Percentiles rank a stretch among this genome's conserved stretches.
phyloP scores from a whole-genome alignment of 2,888 invertebrate species.

The Noctua comes region DNA sequence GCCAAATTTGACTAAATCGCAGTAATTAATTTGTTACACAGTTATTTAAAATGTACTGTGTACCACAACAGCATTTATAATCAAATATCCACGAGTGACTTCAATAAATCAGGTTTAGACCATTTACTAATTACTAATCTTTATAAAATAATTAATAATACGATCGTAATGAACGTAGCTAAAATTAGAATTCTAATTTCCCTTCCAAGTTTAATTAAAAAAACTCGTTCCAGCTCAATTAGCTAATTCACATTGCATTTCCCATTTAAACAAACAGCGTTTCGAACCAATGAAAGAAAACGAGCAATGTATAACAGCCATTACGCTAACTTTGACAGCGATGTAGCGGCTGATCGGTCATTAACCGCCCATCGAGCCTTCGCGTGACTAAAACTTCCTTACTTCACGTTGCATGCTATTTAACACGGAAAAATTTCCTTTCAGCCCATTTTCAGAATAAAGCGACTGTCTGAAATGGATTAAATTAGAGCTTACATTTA shows the following conservation, averaged over 20 bases:
- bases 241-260: slow-evolving; percentile 18
- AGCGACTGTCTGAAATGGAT: slow-evolving; percentile 42
- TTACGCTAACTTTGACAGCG: slow-evolving; percentile 64
- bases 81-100: not conserved
- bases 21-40: not conserved
- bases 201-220: not conserved
- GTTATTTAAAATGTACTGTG: not conserved
- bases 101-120: not conserved
- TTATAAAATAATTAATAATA: not conserved
- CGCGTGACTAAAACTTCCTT: slow-evolving; percentile 59
- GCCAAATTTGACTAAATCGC: not conserved
- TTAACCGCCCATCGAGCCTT: slow-evolving; percentile 64
- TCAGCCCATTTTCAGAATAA: slow-evolving; percentile 58
- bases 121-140: not conserved
- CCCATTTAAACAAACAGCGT: slow-evolving; percentile 32
- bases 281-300: slow-evolving; percentile 39
- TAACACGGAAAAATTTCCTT: slow-evolving; percentile 60
- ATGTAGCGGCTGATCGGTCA: slow-evolving; percentile 64
- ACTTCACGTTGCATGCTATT: slow-evolving; percentile 63
- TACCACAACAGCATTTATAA: not conserved
- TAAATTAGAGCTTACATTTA: slow-evolving; percentile 44
- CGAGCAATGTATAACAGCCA: slow-evolving; percentile 56
- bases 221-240: not conserved
- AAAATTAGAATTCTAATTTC: not conserved
- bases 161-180: not conserved